phyloP scores from a whole-genome alignment of 1,140 invertebrate species.

The Carposina sasakii region DNA sequence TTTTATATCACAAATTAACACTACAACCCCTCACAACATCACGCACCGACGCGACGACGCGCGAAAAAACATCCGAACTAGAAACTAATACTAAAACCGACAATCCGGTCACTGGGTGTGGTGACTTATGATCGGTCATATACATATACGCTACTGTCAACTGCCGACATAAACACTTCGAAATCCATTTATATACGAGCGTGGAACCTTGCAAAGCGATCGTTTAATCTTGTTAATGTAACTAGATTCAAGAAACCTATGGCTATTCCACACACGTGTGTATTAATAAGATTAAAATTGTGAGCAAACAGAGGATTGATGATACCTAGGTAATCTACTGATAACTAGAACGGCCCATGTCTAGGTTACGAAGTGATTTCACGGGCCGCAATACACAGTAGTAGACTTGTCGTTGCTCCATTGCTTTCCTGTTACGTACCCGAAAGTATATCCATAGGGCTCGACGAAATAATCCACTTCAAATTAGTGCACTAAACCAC shows the following conservation, averaged over 20 bases:
- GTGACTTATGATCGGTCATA: conserved; percentile 73
- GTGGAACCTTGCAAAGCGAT: conserved; percentile 68
- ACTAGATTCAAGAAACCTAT: conserved; percentile 73
- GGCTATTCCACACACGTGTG: conserved; percentile 68
- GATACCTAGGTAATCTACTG: conserved; percentile 72
- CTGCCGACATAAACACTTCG: conserved; percentile 73
- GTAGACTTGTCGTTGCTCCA: conserved; percentile 44
- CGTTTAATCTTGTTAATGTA: conserved; percentile 72
- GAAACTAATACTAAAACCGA: conserved; percentile 69
- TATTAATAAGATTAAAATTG: conserved; percentile 73
- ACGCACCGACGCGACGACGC: conserved; percentile 57
- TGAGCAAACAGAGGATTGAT: conserved; percentile 71
- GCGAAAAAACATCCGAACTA: conserved; percentile 67
- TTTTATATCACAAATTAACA: conserved; percentile 23
- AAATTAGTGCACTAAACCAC: conserved; percentile 72
- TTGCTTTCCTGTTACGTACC: conserved; percentile 68
- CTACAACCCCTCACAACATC: conserved; percentile 43
- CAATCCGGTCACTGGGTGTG: conserved; percentile 73
- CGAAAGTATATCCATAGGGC: conserved; percentile 73
- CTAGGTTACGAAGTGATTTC: conserved; percentile 70
- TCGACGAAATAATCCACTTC: conserved; percentile 69
- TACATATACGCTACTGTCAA: conserved; percentile 74
- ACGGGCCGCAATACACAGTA: conserved; percentile 33
- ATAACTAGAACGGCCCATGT: conserved; percentile 73
- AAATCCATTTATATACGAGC: conserved; percentile 73